These are phyloP conservation scores for Venturia canescens DNA, from an alignment of 1,140 invertebrate genomes.

Conservation along the genomic window DNA sequence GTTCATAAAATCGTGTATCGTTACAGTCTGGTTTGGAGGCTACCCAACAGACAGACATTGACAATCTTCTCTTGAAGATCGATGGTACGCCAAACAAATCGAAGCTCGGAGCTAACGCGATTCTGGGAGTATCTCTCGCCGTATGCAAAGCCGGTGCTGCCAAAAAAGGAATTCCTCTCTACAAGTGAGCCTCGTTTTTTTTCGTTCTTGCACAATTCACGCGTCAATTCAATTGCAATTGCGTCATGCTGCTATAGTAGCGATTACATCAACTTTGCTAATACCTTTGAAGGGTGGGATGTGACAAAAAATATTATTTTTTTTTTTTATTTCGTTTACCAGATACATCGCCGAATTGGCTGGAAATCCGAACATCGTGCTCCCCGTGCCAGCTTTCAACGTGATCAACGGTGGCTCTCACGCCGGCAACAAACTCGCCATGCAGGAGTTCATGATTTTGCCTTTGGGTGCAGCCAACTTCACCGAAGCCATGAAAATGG, in stretches of 20 bases:
- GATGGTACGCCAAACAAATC: slow-evolving; percentile 99
- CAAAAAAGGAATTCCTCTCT: slow-evolving; percentile 93
- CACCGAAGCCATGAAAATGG: slow-evolving; percentile 99
- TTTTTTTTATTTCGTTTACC: slow-evolving; percentile 56
- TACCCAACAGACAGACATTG: slow-evolving; percentile 94
- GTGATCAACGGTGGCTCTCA: slow-evolving; percentile 99
- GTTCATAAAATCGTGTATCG: slow-evolving; percentile 54
- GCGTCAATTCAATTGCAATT: background rate
- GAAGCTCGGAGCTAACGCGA: slow-evolving; percentile 98
- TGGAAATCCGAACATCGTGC: slow-evolving; percentile 92
- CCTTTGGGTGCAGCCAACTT: slow-evolving; percentile 90
- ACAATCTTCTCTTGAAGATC: slow-evolving; percentile 93
- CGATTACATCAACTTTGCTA: background rate
- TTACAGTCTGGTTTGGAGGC: slow-evolving; percentile 84
- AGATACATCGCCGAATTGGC: slow-evolving; percentile 96
- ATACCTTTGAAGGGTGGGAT: background rate
- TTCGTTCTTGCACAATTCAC: background rate
- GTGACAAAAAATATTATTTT: background rate
- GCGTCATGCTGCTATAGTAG: slow-evolving; percentile 7
- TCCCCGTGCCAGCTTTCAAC: slow-evolving; percentile 98
- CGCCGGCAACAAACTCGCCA: slow-evolving; percentile 98
- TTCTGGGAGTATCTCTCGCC: slow-evolving; percentile 97
- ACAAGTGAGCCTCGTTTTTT: slow-evolving; percentile 75
- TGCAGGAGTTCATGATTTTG: slow-evolving; percentile 99
- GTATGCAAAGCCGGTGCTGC: slow-evolving; percentile 98